These are phyloP conservation scores for Ormyrus pomaceus DNA, from an alignment of 2,888 invertebrate genomes.

Conservation along the genomic window DNA sequence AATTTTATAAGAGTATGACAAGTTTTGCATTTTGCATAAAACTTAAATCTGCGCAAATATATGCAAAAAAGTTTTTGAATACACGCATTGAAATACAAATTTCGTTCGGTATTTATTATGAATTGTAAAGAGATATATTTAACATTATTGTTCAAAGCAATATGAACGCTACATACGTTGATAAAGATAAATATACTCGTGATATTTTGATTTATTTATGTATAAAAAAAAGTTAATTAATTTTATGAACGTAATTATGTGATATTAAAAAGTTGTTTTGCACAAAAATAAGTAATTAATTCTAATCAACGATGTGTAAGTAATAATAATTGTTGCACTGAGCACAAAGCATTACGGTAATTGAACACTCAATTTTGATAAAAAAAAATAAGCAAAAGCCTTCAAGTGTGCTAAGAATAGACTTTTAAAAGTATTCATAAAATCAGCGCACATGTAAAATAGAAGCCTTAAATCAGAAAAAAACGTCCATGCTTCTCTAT, in stretches of 20 bases:
- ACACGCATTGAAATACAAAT: conserved; percentile 1
- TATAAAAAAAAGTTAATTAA: conserved; percentile 12
- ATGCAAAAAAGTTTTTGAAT: not conserved
- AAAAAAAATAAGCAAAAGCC: conserved; percentile 17
- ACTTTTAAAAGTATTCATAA: conserved; percentile 43
- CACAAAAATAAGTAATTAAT: conserved; percentile 30
- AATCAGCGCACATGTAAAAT: conserved; percentile 48
- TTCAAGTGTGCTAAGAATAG: conserved; percentile 36
- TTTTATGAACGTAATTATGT: conserved; percentile 24
- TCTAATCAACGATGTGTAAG: conserved; percentile 37
- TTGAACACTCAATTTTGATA: conserved; percentile 20
- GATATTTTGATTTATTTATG: conserved; percentile 55
- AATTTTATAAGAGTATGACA: conserved; percentile 15
- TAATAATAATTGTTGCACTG: conserved; percentile 52
- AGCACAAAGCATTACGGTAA: conserved; percentile 31
- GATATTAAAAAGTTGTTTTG: conserved; percentile 33
- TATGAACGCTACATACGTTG: conserved; percentile 1
- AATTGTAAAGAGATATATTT: conserved; percentile 7
- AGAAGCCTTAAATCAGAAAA: conserved; percentile 42
- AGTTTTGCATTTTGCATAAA: conserved; percentile 20
- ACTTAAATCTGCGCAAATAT: not conserved
- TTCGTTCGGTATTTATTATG: not conserved
- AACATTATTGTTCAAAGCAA: conserved; percentile 29
- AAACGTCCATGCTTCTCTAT: conserved; percentile 46
- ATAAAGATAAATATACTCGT: conserved; percentile 53